Percentiles rank a stretch among this genome's conserved stretches.
These are phyloP conservation scores for Petroica traversi DNA, from an alignment of 2,113 vertebrate genomes.

Conservation along the genomic window DNA sequence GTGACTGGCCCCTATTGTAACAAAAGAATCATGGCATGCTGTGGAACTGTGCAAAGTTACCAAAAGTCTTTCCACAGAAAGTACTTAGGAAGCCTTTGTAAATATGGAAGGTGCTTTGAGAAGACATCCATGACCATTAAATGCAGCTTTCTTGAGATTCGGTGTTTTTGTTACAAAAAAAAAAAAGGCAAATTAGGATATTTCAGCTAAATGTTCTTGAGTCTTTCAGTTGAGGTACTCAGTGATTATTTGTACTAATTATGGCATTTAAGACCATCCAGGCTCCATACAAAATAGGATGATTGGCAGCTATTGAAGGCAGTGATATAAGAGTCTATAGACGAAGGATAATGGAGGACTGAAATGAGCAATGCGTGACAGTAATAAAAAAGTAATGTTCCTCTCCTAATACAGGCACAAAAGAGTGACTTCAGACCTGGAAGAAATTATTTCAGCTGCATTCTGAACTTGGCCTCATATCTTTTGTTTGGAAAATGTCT, in stretches of 20 bases:
- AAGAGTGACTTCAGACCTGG: not conserved
- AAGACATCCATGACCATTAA: not conserved
- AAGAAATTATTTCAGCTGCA: not conserved
- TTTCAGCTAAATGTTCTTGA: not conserved
- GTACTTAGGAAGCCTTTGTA: not conserved
- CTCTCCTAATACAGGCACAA: not conserved
- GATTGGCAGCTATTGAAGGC: conserved; percentile 4
- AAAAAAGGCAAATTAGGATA: not conserved
- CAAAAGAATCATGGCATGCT: not conserved
- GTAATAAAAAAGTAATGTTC: not conserved
- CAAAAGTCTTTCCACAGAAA: not conserved
- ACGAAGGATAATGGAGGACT: not conserved
- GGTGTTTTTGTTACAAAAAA: not conserved
- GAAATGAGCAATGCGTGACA: not conserved
- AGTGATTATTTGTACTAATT: not conserved
- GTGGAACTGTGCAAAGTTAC: not conserved
- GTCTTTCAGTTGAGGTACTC: not conserved
- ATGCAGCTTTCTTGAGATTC: not conserved
- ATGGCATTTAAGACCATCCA: not conserved
- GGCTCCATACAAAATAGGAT: not conserved
- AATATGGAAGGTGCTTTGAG: not conserved
- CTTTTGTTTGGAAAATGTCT: conserved; percentile 22
- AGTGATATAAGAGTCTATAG: not conserved
- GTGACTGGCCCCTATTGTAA: not conserved
- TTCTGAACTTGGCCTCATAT: not conserved